Percentiles rank a stretch among this genome's conserved stretches.
Evolutionary conservation across 1,140 invertebrate species (phyloP).

Genomic region (Monomorium pharaonis): DNA sequence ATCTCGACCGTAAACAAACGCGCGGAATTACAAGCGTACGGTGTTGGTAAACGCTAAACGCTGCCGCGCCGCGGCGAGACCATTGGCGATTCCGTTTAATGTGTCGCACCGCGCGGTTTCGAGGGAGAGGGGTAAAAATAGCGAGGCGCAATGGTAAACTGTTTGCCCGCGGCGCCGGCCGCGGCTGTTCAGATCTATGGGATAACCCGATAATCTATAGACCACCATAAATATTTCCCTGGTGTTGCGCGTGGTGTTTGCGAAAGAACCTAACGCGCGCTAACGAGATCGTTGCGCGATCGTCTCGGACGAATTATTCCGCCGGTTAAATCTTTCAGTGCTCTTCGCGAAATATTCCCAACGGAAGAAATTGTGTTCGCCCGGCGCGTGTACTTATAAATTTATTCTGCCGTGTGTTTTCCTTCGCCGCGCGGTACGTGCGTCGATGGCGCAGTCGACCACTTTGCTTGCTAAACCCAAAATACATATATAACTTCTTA

Average conservation of each 20-base stretch:
- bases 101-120: constrained; percentile 45
- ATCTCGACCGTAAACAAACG: constrained; percentile 59
- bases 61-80: constrained; percentile 20
- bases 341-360: not conserved
- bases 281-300: constrained; percentile 35
- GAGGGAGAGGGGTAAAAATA: constrained; percentile 16
- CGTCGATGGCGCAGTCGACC: not conserved
- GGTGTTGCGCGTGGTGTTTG: constrained; percentile 14
- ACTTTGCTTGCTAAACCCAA: not conserved
- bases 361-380: not conserved
- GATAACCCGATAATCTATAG: constrained; percentile 52
- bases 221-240: constrained; percentile 43
- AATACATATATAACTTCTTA: not conserved
- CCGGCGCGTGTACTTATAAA: not conserved
- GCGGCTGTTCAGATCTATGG: constrained; percentile 35
- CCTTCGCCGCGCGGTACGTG: no score
- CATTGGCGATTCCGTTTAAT: constrained; percentile 56
- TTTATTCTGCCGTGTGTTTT: not conserved
- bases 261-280: constrained; percentile 27
- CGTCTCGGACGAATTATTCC: constrained; percentile 31
- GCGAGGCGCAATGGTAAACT: constrained; percentile 29
- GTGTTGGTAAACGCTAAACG: constrained; percentile 54
- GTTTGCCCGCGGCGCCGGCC: constrained; percentile 41
- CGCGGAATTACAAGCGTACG: constrained; percentile 45
- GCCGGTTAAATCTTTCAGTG: constrained; percentile 10